Percentiles rank a stretch among this genome's conserved stretches.
Conservation (phyloP, 2,113 vertebrate genomes). For the Callithrix jacchus region DNA sequence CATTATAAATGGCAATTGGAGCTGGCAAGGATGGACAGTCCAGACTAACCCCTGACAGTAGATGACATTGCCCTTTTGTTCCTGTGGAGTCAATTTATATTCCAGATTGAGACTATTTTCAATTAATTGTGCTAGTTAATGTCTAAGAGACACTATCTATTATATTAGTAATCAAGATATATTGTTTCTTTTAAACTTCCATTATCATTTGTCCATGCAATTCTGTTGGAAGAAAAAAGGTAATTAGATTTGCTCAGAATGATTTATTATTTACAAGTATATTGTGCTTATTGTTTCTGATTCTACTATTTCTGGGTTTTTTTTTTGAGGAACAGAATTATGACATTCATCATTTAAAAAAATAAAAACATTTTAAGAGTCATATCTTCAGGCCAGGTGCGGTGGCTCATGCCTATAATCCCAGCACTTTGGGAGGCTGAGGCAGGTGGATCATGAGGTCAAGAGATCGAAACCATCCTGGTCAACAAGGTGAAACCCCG, state of each 20-base stretch:
- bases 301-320: conserved; percentile 41
- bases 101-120: conserved; percentile 42
- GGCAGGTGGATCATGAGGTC: no score
- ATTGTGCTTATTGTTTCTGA: conserved; percentile 43
- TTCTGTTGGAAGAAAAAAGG: conserved; percentile 44
- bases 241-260: conserved; percentile 62
- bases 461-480: no score
- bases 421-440: no score
- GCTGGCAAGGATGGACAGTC: background rate
- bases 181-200: conserved; percentile 49
- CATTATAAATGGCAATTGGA: background rate
- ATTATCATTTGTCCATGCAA: conserved; percentile 49
- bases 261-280: conserved; percentile 59
- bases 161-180: conserved; percentile 60
- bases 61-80: conserved; percentile 36
- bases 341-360: conserved; percentile 19
- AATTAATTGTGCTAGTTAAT: conserved; percentile 64
- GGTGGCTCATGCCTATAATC: no score
- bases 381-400: background rate
- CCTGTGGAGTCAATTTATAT: conserved; percentile 36
- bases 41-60: background rate
- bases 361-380: background rate
- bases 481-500: no score
- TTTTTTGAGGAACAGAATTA: background rate
- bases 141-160: conserved; percentile 50